Evolutionary conservation across 1,140 invertebrate species (phyloP), one percentile per base, ranked within the genome.

Genomic region (Tribolium madens): DNA sequence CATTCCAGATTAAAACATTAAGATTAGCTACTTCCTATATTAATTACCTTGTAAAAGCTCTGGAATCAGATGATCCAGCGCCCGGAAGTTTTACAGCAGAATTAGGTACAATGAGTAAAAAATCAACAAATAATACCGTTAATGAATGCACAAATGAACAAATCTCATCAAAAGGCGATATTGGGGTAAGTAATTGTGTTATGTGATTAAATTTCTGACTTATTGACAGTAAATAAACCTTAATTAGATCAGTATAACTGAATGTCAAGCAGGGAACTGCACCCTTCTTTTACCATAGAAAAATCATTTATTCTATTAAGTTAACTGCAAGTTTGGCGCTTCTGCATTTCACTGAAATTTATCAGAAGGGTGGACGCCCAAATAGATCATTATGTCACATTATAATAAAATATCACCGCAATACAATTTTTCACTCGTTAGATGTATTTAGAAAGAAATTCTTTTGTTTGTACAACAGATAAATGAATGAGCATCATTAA

Each of bases 21-120:
- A 90, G 96, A 52, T 86, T 98, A 78, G 96, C 96, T 0, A 96
- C 96, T 0, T 95, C 94, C 0, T 98, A 98, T 85, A 97, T 98
- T 77, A 93, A 93, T 5, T 97, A 97, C 83, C 88, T 98, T 47
- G 93, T 95, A 86, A 92, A 93, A 46, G 92, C 94, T 0, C 85
- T 95, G 77, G 93, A 94, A 83, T 92, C 91, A 69, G 92, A 93
- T 81, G 92, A 92, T 53, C 92, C 92, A 1, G 91, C 91, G 4
- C 48, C 57, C n/a, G 90, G 90, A 14, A 93, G 91, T 0, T 94
- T 94, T 83, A 87, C 92, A 13, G 93, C 93, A 1, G 93, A 95
- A 81, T 88, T 94, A 3, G 88, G 91, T 17, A 79, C 80, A 2
- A 78, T 81, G 48, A 78, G 80, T 21, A 79, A 82, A 75, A 84